Evolutionary conservation across 2,113 vertebrate genomes (phyloP).

Genomic region (Thryonomys swinderianus): DNA sequence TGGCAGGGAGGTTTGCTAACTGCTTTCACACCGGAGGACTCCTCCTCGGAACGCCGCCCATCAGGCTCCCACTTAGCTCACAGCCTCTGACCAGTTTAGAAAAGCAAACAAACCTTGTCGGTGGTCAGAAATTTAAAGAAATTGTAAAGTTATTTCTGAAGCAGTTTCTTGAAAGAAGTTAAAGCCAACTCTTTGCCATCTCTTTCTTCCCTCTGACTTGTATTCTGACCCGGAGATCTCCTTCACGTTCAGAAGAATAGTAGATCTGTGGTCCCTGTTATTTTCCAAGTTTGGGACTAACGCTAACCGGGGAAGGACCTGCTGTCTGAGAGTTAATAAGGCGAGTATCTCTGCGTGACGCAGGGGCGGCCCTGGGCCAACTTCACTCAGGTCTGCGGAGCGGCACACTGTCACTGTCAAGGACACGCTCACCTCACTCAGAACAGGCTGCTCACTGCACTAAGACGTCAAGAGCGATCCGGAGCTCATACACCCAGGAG

Average conservation of each 20-base stretch:
- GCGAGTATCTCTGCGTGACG: background rate
- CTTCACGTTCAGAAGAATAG: background rate
- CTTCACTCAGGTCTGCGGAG: background rate
- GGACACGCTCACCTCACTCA: background rate
- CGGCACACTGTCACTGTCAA: background rate
- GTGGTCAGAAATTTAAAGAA: constrained; percentile 12
- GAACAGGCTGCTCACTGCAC: background rate
- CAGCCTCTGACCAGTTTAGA: constrained; percentile 38
- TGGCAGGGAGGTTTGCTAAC: constrained; percentile 64
- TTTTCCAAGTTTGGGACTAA: background rate
- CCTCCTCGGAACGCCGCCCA: background rate
- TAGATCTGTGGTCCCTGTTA: background rate
- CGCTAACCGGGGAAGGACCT: background rate
- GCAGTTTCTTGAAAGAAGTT: background rate
- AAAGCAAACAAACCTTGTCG: background rate
- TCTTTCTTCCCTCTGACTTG: background rate
- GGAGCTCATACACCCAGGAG: background rate
- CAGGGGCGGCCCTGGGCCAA: background rate
- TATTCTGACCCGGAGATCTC: background rate
- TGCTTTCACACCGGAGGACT: background rate
- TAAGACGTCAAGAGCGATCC: background rate
- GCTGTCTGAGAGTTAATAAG: background rate
- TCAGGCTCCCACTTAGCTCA: constrained; percentile 1
- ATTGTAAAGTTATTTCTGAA: too few relatives aligned
- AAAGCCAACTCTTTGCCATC: background rate